Conservation (phyloP, 2,113 vertebrate genomes). For the Melanotaenia duboulayi region DNA sequence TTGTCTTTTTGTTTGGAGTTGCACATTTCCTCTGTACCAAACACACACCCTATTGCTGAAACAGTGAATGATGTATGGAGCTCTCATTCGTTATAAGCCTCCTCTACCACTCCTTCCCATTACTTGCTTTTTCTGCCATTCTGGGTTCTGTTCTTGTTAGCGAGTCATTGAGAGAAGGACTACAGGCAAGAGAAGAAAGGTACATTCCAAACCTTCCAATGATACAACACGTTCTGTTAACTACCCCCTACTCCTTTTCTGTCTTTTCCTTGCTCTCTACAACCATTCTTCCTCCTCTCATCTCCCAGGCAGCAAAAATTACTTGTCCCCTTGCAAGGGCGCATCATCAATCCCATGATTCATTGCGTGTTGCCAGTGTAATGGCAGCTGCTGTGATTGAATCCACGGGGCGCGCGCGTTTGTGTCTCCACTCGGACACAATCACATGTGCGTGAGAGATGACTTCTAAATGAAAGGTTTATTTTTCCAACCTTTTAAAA, state of each 20-base stretch:
- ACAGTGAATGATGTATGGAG: conserved; percentile 69
- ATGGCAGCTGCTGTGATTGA: conserved; percentile 69
- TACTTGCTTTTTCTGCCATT: conserved; percentile 34
- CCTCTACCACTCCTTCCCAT: conserved; percentile 40
- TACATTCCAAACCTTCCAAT: conserved; percentile 31
- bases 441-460: conserved; percentile 57
- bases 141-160: conserved; percentile 61
- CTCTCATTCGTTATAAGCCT: conserved; percentile 51
- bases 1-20: conserved; percentile 39
- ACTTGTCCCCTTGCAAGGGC: conserved; percentile 77
- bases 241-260: conserved; percentile 39
- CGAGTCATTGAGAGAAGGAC: conserved; percentile 45
- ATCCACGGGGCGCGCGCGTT: conserved; percentile 45
- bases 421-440: conserved; percentile 65
- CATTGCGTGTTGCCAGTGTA: conserved; percentile 55
- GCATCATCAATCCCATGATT: conserved; percentile 73
- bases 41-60: conserved; percentile 29
- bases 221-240: conserved; percentile 60
- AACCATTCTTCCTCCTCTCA: conserved; percentile 65
- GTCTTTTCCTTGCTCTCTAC: conserved; percentile 39
- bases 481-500: conserved; percentile 70
- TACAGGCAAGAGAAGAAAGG: conserved; percentile 19
- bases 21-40: conserved; percentile 3
- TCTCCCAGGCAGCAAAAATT: conserved; percentile 77
- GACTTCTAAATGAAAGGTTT: conserved; percentile 70